Percentiles rank a stretch among this genome's conserved stretches.
These are phyloP conservation scores for Tinea trinotella DNA, from an alignment of 2,888 invertebrate genomes.

Conservation along the genomic window DNA sequence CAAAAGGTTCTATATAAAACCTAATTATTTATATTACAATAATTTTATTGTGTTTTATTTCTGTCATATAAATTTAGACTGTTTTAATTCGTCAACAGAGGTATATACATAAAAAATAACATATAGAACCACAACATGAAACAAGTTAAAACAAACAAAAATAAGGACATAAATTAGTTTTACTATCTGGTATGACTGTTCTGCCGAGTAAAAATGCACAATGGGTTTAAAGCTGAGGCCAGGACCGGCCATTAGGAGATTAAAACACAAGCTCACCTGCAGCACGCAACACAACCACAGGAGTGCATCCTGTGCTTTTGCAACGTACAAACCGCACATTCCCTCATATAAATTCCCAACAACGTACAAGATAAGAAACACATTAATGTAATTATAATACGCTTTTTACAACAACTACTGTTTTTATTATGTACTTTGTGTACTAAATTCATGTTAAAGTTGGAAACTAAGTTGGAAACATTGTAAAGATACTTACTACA, in stretches of 20 bases:
- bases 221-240: slow-evolving; percentile 30
- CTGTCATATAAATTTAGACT: too few species aligned
- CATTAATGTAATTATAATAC: neutral
- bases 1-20: too few species aligned
- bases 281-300: slow-evolving; percentile 24
- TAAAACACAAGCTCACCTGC: slow-evolving; percentile 55
- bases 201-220: slow-evolving; percentile 32
- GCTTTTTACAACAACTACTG: too few species aligned
- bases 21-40: too few species aligned
- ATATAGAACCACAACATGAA: too few species aligned
- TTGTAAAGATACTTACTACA: too few species aligned
- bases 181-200: neutral
- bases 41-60: too few species aligned
- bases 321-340: slow-evolving; percentile 4
- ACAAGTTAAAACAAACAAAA: neutral
- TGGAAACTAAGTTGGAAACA: too few species aligned
- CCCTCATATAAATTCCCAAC: slow-evolving; percentile 6
- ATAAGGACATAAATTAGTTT: neutral
- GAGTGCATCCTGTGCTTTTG: slow-evolving; percentile 1
- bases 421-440: too few species aligned
- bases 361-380: slow-evolving; percentile 4
- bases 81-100: too few species aligned
- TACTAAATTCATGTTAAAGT: too few species aligned
- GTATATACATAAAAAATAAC: too few species aligned
- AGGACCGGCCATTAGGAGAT: slow-evolving; percentile 49